Base-by-base conservation (phyloP, 1,140 invertebrate genomes). In the Neuroterus valhalla region DNA sequence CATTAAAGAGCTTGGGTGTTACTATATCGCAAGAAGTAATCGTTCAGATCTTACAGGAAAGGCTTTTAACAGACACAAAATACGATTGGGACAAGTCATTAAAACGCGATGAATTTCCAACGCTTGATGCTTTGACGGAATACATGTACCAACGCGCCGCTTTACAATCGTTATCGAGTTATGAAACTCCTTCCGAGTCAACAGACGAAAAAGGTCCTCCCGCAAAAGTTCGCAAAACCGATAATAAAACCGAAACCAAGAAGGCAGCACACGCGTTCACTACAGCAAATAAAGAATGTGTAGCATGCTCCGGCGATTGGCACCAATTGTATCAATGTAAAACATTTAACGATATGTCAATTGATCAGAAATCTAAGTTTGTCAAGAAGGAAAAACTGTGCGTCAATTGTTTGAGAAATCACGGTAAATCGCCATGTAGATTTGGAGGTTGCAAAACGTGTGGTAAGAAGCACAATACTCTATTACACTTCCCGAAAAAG, bases 11-110 rank as follows among this genome's bases (percentile, higher is more conserved):
- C 8, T 26, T 75, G 3, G 74, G 17, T 2, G n/a, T 70, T 26
- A 15, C 48, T n/a, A n/a, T 75, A 48, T 31, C 26, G 0, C 62
- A 48, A 17, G 5, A 70, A 42, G 48, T 75, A 12, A 43, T 75
- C 8, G 68, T 66, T 26, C 73, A 75, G 17, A 46, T 69, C 14
- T n/a, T 75, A 10, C 42, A 55, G 3, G 68, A 75, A 52, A 75
- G 62, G 5, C 31, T 38, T 38, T 38, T 8, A 38, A 8, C 31
- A 38, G 31, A 38, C 0, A 38, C 31, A 8, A 38, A 38, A 38
- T 38, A 38, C 31, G 31, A 38, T 8, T 38, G 31, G 31, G 31
- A 38, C 5, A 38, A 38, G 1, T 8, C 31, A 38, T 38, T 38
- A 38, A 38, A 38, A 38, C 31, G 31, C 31, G 31, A 38, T 8